Percentiles rank a stretch among this genome's conserved stretches.
Evolutionary conservation across 2,797 vertebrate species (phyloP).

Genomic region (Rhinatrema bivittatum): DNA sequence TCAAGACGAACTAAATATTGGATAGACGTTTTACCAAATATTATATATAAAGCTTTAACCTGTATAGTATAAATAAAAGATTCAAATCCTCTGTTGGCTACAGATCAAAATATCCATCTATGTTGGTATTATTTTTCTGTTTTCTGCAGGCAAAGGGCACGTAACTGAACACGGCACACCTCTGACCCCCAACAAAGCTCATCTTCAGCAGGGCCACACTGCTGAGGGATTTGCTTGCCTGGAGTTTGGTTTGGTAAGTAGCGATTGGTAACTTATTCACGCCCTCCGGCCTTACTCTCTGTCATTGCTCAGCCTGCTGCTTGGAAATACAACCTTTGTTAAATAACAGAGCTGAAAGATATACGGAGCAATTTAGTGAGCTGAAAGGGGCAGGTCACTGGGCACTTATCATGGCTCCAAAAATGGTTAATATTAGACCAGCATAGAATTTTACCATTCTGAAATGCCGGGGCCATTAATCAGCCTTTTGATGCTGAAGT

Average conservation of each 20-base stretch:
- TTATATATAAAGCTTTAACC: no score
- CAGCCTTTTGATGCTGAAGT: conserved; percentile 4
- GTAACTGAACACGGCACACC: no score
- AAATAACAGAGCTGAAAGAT: conserved; percentile 21
- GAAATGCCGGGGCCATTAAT: conserved; percentile 29
- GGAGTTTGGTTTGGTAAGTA: neutral
- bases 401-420: conserved; percentile 5
- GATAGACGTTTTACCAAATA: no score
- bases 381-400: conserved; percentile 10
- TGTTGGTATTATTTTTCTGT: no score
- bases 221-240: rapidly evolving
- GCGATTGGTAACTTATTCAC: neutral
- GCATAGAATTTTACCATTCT: conserved; percentile 2
- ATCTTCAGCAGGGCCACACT: no score
- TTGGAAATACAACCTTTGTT: conserved; percentile 13
- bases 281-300: neutral
- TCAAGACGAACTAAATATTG: no score
- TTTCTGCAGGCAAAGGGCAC: no score
- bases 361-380: conserved; percentile 24
- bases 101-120: no score
- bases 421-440: conserved; percentile 4
- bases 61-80: no score
- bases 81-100: no score
- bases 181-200: no score
- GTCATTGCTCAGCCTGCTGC: neutral